phyloP scores from a whole-genome alignment of 2,797 vertebrate species.

The Poeciliopsis paucimaculata region DNA sequence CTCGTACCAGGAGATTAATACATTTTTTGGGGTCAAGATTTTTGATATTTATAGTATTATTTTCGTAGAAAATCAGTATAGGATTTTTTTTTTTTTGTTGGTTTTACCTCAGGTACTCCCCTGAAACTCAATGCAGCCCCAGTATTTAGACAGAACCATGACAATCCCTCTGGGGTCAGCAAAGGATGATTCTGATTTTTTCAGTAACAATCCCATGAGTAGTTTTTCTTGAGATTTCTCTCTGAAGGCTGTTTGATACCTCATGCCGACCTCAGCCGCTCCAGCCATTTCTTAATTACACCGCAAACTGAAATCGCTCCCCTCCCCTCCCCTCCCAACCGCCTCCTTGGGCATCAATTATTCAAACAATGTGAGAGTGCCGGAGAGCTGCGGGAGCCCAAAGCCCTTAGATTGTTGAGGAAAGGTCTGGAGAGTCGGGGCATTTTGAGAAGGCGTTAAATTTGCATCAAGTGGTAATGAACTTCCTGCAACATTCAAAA shows the following conservation, averaged over 20 bases:
- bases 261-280: background rate
- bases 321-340: background rate
- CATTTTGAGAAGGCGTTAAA: background rate
- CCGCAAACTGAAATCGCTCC: background rate
- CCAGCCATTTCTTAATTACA: slow-evolving; percentile 1
- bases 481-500: background rate
- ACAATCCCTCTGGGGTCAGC: background rate
- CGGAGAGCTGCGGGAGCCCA: background rate
- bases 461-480: background rate
- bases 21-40: too few relatives aligned
- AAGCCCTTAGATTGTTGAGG: background rate
- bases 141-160: background rate
- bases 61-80: background rate
- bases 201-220: background rate
- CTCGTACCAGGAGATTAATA: too few relatives aligned
- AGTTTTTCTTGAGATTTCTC: background rate
- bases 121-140: background rate
- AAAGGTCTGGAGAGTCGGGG: background rate
- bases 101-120: background rate
- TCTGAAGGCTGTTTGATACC: background rate
- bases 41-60: too few relatives aligned
- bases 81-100: background rate
- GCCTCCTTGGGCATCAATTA: background rate
- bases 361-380: background rate
- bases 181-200: background rate